Base-by-base conservation (phyloP, 1,140 invertebrate species). In the Megalonaias nervosa region DNA sequence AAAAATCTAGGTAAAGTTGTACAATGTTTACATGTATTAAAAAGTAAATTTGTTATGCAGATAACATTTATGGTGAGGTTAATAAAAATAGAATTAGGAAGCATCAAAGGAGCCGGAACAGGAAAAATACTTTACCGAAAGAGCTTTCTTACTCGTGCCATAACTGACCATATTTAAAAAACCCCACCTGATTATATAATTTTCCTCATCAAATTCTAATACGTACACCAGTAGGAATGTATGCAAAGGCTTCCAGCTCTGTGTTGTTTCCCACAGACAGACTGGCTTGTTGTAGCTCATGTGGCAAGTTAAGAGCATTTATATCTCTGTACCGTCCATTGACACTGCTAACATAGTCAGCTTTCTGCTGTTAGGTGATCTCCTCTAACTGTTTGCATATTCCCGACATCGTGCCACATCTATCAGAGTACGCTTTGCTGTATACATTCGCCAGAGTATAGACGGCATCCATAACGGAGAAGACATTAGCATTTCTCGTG, bases 181-280 rank as follows among this genome's bases (percentile, higher is more conserved):
- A 38, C 0, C 1, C 4, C 1, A 6, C 4, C 9, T 38, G 38
- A 71, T 5, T 38, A 81, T 70, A 58, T 81, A 72, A 2, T 76
- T 76, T 17, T 78, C 74, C 14, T 71, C 57, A 68, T 78, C 60
- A 71, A 81, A 81, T 48, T 65, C 71, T 55, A 81, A 23, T 17
- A 38, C 5, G 38, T 38, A 38, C 38, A 5, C 38, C 38, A 38
- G 38, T 38, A 38, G 38, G 9, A 6, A 38, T 6, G 48, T 55
- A 19, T 66, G 55, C 38, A 38, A 38, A 38, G 38, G 38, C 38
- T 38, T 38, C 38, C 38, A 38, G 4, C 38, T 38, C 38, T 38
- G 38, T 38, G 5, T 38, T 38, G 38, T 38, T 38, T 38, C 38
- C 38, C 38, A 38, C 38, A 38, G 21, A 77, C 61, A 15, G 67